Conservation (phyloP, 2,797 vertebrate species). For the Pipistrellus nathusii region DNA sequence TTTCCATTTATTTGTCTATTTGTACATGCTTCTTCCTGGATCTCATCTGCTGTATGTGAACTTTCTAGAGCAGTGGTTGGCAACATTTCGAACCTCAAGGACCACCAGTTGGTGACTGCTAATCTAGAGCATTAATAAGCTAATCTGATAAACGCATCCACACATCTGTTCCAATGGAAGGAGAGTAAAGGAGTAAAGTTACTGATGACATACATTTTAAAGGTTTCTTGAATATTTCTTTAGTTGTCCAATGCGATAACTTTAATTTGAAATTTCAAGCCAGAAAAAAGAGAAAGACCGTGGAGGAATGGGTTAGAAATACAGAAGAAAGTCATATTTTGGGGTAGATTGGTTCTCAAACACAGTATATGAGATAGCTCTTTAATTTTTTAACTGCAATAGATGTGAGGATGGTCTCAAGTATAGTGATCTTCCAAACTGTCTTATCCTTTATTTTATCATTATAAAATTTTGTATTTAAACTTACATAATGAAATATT, state of each 20-base stretch:
- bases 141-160: not conserved
- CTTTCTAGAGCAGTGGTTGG: not conserved
- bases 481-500: not conserved
- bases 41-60: not conserved
- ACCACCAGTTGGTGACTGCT: no score
- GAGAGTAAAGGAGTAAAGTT: not conserved
- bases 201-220: not conserved
- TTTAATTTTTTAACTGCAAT: not conserved
- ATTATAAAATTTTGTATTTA: not conserved
- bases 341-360: not conserved
- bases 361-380: not conserved
- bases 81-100: no score
- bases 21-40: not conserved
- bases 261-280: not conserved
- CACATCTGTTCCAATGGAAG: not conserved
- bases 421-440: not conserved
- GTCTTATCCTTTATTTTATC: not conserved
- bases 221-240: not conserved
- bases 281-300: not conserved
- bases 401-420: not conserved
- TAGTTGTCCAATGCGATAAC: not conserved
- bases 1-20: not conserved
- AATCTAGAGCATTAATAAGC: not conserved
- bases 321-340: not conserved
- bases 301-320: not conserved